These are phyloP conservation scores for Drosophila barbarae DNA, from an alignment of 2,888 invertebrate genomes.

Conservation along the genomic window DNA sequence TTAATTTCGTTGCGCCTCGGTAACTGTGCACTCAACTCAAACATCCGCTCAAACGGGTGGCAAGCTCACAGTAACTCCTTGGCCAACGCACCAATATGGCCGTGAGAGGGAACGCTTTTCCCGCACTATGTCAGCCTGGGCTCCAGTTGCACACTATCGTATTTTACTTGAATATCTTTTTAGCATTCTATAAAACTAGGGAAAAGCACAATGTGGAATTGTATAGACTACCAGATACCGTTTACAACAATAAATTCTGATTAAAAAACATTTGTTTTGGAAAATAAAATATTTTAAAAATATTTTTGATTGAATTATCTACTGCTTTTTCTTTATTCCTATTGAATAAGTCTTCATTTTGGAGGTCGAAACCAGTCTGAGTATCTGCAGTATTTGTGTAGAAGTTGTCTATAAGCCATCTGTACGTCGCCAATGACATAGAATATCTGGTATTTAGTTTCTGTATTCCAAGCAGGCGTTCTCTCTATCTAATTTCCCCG, in stretches of 20 bases:
- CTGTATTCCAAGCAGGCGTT: background rate
- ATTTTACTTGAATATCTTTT: background rate
- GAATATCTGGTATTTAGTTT: background rate
- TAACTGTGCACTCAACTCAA: slow-evolving; percentile 73
- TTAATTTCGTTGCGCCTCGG: slow-evolving; percentile 73
- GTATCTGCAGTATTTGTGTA: background rate
- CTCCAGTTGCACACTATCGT: background rate
- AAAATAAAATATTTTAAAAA: background rate
- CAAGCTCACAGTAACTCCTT: slow-evolving; percentile 19
- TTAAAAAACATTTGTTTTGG: slow-evolving; percentile 8
- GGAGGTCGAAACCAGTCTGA: background rate
- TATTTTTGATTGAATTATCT: background rate
- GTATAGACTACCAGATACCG: background rate
- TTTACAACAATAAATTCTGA: background rate
- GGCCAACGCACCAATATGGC: slow-evolving; percentile 1
- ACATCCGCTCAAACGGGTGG: slow-evolving; percentile 61
- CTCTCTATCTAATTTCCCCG: background rate
- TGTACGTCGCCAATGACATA: background rate
- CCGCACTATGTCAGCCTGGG: background rate
- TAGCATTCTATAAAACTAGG: background rate
- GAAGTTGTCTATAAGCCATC: background rate
- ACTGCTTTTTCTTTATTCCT: background rate
- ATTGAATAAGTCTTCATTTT: no score
- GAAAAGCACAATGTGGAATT: background rate
- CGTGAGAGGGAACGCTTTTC: slow-evolving; percentile 24